Evolutionary conservation across 2,113 vertebrate genomes (phyloP).

Genomic region (Pandion haliaetus): DNA sequence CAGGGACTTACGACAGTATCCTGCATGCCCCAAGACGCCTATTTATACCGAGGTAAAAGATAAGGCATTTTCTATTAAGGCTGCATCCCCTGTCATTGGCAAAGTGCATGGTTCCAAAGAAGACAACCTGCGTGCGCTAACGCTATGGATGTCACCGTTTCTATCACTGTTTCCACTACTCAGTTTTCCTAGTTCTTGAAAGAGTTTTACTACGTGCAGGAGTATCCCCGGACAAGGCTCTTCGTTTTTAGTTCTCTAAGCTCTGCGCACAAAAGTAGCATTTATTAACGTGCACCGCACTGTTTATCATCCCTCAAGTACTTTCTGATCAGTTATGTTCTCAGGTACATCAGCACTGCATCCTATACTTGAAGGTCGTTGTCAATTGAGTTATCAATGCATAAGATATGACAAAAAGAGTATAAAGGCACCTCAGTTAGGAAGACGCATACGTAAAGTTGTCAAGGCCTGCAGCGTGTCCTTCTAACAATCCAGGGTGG

Average conservation of each 20-base stretch:
- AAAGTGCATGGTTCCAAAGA: background rate
- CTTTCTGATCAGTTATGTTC: background rate
- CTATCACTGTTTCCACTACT: background rate
- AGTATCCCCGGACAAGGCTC: background rate
- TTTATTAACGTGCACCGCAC: background rate
- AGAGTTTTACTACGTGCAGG: background rate
- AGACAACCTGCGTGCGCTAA: background rate
- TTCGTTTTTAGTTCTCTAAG: background rate
- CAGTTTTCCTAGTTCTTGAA: background rate
- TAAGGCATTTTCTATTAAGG: background rate
- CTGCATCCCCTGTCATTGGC: background rate
- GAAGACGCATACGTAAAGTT: background rate
- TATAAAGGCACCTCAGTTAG: background rate
- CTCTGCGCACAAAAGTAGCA: background rate
- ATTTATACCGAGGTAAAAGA: background rate
- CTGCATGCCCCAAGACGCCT: background rate
- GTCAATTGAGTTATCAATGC: background rate
- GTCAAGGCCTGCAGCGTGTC: background rate
- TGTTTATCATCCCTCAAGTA: background rate
- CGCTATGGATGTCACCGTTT: background rate
- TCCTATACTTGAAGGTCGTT: background rate
- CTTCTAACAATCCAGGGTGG: background rate
- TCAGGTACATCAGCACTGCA: background rate
- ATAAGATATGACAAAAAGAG: background rate
- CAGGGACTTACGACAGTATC: background rate